phyloP scores from a whole-genome alignment of 2,113 vertebrate species.

The Dromas ardeola region DNA sequence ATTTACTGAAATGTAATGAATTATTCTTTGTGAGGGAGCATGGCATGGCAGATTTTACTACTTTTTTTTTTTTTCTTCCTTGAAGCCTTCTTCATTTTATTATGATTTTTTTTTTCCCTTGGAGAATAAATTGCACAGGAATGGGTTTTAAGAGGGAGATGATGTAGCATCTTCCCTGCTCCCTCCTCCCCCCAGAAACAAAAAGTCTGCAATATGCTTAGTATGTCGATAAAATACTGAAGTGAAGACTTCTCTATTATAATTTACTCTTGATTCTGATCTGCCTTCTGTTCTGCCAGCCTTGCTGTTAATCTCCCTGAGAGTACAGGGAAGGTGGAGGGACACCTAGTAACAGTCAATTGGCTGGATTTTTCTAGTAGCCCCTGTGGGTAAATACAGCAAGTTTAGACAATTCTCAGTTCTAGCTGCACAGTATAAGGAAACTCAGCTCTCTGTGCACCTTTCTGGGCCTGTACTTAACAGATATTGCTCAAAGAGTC shows the following conservation, averaged over 20 bases:
- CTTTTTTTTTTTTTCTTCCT: neutral
- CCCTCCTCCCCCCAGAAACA: neutral
- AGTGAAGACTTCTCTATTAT: neutral
- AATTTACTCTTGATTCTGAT: neutral
- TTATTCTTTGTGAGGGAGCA: neutral
- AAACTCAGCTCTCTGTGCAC: neutral
- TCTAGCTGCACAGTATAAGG: neutral
- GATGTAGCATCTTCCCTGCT: neutral
- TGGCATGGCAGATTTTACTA: neutral
- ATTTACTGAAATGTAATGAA: constrained; percentile 12
- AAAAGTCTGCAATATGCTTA: neutral
- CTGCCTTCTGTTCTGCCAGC: neutral
- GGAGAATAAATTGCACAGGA: neutral
- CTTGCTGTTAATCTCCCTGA: neutral
- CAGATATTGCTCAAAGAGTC: neutral
- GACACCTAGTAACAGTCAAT: neutral
- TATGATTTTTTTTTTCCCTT: neutral
- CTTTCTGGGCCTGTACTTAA: neutral
- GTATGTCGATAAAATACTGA: neutral
- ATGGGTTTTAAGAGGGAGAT: neutral
- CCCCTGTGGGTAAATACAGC: neutral
- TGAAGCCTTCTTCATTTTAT: neutral
- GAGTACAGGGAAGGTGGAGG: neutral
- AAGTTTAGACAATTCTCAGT: neutral
- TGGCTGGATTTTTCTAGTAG: neutral